Percentiles rank a stretch among this genome's conserved stretches.
Conservation (phyloP, 2,797 vertebrate genomes). For the Philypnodon macrostomus region DNA sequence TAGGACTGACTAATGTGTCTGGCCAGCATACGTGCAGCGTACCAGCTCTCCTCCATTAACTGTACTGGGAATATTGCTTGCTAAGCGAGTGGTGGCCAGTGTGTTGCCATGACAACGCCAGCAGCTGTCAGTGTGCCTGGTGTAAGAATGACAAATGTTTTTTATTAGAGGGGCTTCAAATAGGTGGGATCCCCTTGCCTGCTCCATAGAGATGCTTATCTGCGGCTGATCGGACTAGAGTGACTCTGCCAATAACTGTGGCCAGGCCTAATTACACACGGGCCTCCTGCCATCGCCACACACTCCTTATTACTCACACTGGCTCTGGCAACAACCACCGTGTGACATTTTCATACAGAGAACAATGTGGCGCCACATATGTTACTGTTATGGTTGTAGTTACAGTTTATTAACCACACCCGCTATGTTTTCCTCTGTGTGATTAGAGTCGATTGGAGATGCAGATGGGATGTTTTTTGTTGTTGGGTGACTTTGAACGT, state of each 20-base stretch:
- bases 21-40: not conserved
- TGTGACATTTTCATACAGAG: constrained; percentile 42
- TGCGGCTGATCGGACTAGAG: constrained; percentile 81
- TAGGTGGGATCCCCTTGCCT: constrained; percentile 76
- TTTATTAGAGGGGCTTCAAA: constrained; percentile 87
- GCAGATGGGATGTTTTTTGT: constrained; percentile 15
- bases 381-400: constrained; percentile 21
- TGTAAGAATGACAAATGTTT: constrained; percentile 85
- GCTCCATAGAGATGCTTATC: constrained; percentile 81
- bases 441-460: constrained; percentile 16
- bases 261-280: constrained; percentile 81
- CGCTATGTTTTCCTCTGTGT: not conserved
- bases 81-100: constrained; percentile 54
- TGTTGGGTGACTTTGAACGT: constrained; percentile 49
- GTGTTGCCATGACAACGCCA: constrained; percentile 76
- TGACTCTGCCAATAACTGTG: constrained; percentile 82
- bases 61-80: constrained; percentile 55
- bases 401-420: constrained; percentile 14
- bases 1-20: constrained; percentile 3
- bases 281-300: constrained; percentile 56
- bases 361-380: constrained; percentile 41
- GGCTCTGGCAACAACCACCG: constrained; percentile 32
- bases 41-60: constrained; percentile 37
- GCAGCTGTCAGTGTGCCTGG: constrained; percentile 80
- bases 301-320: constrained; percentile 56